phyloP scores from a whole-genome alignment of 2,888 invertebrate species.

The Hirtodrosophila confusa region DNA sequence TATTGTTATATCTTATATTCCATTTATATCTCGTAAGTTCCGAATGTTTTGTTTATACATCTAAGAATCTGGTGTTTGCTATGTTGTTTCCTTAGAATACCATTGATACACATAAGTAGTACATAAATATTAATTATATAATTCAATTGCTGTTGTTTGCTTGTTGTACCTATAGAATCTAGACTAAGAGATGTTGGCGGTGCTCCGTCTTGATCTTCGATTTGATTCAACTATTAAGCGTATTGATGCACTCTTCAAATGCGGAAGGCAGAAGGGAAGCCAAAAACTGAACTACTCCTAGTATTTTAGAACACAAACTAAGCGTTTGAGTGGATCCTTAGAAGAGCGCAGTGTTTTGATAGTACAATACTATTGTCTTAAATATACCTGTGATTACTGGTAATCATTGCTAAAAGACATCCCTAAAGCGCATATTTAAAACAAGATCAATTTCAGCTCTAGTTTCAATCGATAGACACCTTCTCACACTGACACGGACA shows the following conservation, averaged over 20 bases:
- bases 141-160: slow-evolving; percentile 15
- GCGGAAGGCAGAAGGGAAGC: slow-evolving; percentile 47
- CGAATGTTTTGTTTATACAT: slow-evolving; percentile 4
- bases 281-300: slow-evolving; percentile 9
- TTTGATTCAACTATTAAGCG: slow-evolving; percentile 42
- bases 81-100: slow-evolving; percentile 1
- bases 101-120: background rate
- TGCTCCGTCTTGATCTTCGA: slow-evolving; percentile 42
- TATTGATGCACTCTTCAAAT: slow-evolving; percentile 52
- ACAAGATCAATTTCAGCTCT: no score
- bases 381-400: no score
- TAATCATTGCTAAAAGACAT: background rate
- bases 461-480: no score
- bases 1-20: slow-evolving; percentile 2
- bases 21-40: background rate
- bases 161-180: slow-evolving; percentile 2
- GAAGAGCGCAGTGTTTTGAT: no score
- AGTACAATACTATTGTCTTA: no score
- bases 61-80: slow-evolving; percentile 3
- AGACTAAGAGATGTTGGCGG: slow-evolving; percentile 41
- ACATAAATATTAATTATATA: slow-evolving; percentile 1
- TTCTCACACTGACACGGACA: no score
- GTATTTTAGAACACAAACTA: background rate
- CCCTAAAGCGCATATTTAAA: background rate
- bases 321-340: no score